Evolutionary conservation across 1,140 invertebrate genomes (phyloP).

Genomic region (Ips typographus): DNA sequence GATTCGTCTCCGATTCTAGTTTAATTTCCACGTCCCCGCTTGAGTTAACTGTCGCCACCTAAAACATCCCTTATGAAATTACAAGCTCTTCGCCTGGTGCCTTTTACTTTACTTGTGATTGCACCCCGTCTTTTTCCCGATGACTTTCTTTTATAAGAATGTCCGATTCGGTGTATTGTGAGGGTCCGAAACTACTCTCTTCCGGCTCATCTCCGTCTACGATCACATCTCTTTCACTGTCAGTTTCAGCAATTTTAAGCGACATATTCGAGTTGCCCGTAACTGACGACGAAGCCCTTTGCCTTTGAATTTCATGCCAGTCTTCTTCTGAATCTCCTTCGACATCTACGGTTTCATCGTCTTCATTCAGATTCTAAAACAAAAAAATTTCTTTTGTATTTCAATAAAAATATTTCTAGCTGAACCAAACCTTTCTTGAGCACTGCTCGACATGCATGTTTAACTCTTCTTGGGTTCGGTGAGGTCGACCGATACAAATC

Average conservation of each 20-base stretch:
- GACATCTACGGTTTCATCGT: conserved; percentile 59
- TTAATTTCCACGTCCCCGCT: conserved; percentile 51
- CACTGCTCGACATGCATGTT: conserved; percentile 74
- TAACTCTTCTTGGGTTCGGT: conserved; percentile 67
- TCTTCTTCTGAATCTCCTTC: conserved; percentile 55
- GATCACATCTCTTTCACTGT: conserved; percentile 69
- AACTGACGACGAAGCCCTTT: conserved; percentile 41
- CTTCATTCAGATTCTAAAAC: conserved; percentile 47
- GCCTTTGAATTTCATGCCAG: conserved; percentile 48
- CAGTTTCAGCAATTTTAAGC: conserved; percentile 38
- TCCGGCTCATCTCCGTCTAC: conserved; percentile 74
- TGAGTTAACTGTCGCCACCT: conserved; percentile 51
- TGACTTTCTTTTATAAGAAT: conserved; percentile 48
- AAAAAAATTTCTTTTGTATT: background rate
- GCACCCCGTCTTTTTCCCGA: conserved; percentile 47
- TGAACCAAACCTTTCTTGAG: conserved; percentile 54
- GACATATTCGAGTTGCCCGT: conserved; percentile 41
- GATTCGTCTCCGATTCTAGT: conserved; percentile 40
- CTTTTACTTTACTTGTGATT: conserved; percentile 43
- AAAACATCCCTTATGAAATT: background rate
- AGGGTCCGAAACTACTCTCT: conserved; percentile 62
- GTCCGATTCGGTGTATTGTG: conserved; percentile 70
- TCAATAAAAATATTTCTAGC: background rate
- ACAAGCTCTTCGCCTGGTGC: too few relatives aligned
- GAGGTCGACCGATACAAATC: conserved; percentile 69